Evolutionary conservation across 2,113 vertebrate species (phyloP).

Genomic region (Oncorhynchus masou): DNA sequence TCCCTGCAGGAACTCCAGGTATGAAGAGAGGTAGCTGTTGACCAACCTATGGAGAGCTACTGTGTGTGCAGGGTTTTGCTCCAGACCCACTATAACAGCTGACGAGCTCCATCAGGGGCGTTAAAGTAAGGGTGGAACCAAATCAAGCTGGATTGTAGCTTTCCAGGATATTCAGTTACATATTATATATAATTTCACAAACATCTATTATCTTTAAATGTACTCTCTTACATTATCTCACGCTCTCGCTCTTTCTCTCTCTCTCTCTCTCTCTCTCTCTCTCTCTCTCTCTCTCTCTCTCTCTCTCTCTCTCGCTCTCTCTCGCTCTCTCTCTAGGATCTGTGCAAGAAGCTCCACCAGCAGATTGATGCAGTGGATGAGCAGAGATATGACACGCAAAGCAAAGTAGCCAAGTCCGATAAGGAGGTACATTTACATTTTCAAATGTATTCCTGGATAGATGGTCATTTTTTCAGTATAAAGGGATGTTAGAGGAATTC

Average conservation of each 20-base stretch:
- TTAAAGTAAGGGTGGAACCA: no score
- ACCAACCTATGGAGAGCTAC: no score
- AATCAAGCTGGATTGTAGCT: no score
- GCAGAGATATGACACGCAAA: constrained; percentile 87
- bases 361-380: constrained; percentile 88
- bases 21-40: constrained; percentile 8
- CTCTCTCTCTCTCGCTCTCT: neutral
- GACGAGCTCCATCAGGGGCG: no score
- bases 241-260: neutral
- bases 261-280: neutral
- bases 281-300: neutral
- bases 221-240: neutral
- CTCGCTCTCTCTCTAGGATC: constrained; percentile 70
- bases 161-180: no score
- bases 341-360: constrained; percentile 85
- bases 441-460: neutral
- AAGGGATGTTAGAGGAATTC: no score
- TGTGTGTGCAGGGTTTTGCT: no score
- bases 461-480: neutral
- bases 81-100: no score
- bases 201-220: neutral
- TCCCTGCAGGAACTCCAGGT: constrained; percentile 89
- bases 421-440: constrained; percentile 80
- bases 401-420: constrained; percentile 79
- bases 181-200: neutral